Conservation (phyloP, 1,140 invertebrate species). For the Acromyrmex charruanus region DNA sequence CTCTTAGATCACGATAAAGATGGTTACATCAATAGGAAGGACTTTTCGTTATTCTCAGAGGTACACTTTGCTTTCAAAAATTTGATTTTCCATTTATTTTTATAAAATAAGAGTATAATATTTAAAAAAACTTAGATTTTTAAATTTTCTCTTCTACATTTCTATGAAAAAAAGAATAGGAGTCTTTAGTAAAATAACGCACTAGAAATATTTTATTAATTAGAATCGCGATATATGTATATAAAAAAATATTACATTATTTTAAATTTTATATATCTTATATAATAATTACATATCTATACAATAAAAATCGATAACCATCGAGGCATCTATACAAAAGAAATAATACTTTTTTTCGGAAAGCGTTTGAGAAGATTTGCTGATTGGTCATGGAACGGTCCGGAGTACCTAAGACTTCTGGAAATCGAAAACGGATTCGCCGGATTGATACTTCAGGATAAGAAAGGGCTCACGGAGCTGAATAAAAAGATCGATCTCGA, state of each 20-base stretch:
- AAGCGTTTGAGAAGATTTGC: conserved; percentile 91
- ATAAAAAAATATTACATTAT: background rate
- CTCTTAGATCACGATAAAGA: conserved; percentile 90
- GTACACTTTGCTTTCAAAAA: conserved; percentile 81
- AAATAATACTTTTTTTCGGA: background rate
- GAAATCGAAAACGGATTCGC: conserved; percentile 86
- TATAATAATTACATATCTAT: background rate
- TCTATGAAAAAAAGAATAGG: background rate
- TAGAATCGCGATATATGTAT: background rate
- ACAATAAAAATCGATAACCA: background rate
- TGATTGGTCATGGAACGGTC: conserved; percentile 90
- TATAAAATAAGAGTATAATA: background rate
- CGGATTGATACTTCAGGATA: conserved; percentile 63
- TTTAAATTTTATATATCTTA: background rate
- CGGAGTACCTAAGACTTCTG: conserved; percentile 90
- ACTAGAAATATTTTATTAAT: background rate
- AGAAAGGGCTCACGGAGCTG: background rate
- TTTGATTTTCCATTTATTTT: background rate
- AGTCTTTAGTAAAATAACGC: background rate
- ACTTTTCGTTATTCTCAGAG: conserved; percentile 91
- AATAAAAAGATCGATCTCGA: conserved; percentile 81
- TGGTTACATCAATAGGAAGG: conserved; percentile 90
- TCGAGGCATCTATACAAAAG: background rate
- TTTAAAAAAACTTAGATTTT: background rate
- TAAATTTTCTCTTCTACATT: background rate